phyloP scores from a whole-genome alignment of 2,797 vertebrate genomes.

The Hoplostethus mediterraneus region DNA sequence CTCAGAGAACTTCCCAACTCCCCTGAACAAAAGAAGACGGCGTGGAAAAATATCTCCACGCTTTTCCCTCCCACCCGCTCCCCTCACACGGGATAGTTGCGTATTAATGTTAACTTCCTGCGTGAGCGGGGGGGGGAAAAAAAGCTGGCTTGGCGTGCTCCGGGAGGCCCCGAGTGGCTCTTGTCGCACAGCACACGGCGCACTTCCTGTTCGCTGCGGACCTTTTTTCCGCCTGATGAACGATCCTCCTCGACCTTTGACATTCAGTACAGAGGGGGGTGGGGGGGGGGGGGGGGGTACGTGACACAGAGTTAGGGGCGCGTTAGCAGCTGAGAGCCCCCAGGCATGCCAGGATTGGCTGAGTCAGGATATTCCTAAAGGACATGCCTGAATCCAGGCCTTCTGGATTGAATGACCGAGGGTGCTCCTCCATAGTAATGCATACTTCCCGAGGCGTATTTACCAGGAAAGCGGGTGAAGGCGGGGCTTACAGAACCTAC shows the following conservation, averaged over 20 bases:
- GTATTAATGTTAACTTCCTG: constrained; percentile 57
- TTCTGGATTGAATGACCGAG: constrained; percentile 64
- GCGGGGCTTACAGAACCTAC: constrained; percentile 40
- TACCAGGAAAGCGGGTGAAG: constrained; percentile 43
- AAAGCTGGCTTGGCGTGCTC: constrained; percentile 31
- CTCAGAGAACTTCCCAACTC: constrained; percentile 4
- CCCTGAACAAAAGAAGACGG: not conserved
- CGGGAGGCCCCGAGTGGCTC: not conserved
- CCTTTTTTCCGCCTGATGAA: constrained; percentile 60
- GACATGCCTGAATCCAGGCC: constrained; percentile 64
- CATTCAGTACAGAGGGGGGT: constrained; percentile 65
- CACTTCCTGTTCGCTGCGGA: constrained; percentile 40
- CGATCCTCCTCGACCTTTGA: constrained; percentile 71
- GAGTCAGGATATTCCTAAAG: constrained; percentile 74
- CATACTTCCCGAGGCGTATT: constrained; percentile 64
- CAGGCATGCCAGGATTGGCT: constrained; percentile 62
- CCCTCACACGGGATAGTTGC: constrained; percentile 25
- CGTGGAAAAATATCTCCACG: constrained; percentile 12
- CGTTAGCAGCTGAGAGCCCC: constrained; percentile 78
- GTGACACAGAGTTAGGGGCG: constrained; percentile 65
- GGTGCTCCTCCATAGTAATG: constrained; percentile 61
- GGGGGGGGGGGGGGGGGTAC: constrained; percentile 54
- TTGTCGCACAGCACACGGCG: constrained; percentile 35
- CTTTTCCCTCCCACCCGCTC: not conserved
- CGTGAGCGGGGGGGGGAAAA: constrained; percentile 35